These are phyloP conservation scores for Cryptus armator DNA, from an alignment of 2,888 invertebrate species.

Conservation along the genomic window DNA sequence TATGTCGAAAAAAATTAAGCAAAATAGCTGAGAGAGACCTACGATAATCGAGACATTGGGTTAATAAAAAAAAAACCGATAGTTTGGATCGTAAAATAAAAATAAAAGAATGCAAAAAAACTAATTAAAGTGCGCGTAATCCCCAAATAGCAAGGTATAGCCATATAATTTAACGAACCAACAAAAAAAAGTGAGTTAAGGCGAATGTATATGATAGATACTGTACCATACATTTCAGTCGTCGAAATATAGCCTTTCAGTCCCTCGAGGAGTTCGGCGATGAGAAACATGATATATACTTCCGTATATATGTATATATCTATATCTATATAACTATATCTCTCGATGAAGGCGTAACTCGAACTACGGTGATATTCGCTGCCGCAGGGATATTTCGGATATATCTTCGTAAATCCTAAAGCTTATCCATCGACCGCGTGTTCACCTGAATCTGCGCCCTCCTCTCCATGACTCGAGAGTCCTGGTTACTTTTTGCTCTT, in stretches of 20 bases:
- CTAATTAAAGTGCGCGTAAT: neutral
- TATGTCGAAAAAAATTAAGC: no score
- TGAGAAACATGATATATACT: neutral
- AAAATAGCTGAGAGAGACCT: no score
- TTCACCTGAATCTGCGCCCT: neutral
- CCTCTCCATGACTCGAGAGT: neutral
- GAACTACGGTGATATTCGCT: constrained; percentile 21
- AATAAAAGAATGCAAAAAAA: neutral
- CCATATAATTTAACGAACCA: neutral
- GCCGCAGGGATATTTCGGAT: constrained; percentile 16
- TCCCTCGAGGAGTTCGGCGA: neutral
- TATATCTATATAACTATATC: neutral
- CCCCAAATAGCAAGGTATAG: neutral
- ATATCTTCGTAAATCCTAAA: constrained; percentile 6
- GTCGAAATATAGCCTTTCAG: constrained; percentile 10
- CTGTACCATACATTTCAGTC: constrained; percentile 9
- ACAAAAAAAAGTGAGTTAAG: constrained; percentile 2
- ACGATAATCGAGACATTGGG: no score
- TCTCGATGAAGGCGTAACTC: constrained; percentile 3
- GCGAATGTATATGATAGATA: neutral
- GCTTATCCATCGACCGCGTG: constrained; percentile 27
- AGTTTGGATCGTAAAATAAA: neutral
- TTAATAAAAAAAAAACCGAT: no score
- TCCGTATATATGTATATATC: neutral
- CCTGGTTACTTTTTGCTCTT: constrained; percentile 13